A percentile compares a stretch with the other conserved stretches of the same genome.
Evolutionary conservation across 2,113 vertebrate species (phyloP).

Genomic region (Oophaga pumilio): DNA sequence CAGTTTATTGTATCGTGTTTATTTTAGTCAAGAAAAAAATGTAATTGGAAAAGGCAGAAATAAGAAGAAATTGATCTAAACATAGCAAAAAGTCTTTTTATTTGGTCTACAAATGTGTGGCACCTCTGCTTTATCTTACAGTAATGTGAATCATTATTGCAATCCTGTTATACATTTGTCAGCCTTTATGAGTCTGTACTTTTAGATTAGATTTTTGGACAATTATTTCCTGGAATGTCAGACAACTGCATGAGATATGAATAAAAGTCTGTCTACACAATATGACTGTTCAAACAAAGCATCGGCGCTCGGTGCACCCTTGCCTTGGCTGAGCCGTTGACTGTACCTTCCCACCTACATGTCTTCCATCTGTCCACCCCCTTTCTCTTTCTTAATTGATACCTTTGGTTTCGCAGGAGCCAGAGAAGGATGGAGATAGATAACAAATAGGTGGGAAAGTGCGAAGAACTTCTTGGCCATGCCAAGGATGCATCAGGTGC

Average conservation of each 20-base stretch:
- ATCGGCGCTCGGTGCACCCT: no score
- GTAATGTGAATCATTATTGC: neutral
- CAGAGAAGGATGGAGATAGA: no score
- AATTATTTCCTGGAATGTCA: neutral
- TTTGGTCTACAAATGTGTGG: neutral
- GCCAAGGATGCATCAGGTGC: no score
- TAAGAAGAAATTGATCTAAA: neutral
- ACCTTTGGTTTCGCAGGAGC: no score
- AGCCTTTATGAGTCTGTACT: neutral
- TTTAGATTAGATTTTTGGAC: neutral
- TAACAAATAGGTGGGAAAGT: no score
- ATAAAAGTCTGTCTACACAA: no score
- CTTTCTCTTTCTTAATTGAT: no score
- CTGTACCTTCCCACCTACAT: no score
- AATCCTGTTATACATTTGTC: neutral
- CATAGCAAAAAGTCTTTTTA: neutral
- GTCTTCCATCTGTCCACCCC: no score
- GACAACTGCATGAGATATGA: neutral
- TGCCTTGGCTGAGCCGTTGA: no score
- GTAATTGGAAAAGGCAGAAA: neutral
- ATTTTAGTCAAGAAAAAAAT: constrained; percentile 28
- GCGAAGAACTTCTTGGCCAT: no score
- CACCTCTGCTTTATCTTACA: neutral
- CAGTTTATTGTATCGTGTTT: constrained; percentile 40
- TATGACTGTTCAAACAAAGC: no score